phyloP scores from a whole-genome alignment of 2,113 vertebrate species.

The Anthoscopus minutus region DNA sequence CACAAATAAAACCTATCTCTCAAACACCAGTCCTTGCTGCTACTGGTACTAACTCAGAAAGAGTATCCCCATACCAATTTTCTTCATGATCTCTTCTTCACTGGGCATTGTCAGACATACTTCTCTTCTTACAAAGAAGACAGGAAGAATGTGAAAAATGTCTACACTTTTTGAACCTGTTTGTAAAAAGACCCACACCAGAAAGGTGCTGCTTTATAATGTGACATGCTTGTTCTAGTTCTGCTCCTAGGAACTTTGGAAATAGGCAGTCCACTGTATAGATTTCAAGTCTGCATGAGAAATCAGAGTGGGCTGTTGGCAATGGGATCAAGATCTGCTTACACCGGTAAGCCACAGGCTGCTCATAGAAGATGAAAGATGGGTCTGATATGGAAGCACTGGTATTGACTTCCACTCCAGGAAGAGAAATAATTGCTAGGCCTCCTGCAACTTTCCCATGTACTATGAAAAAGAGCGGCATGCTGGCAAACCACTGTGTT shows the following conservation, averaged over 20 bases:
- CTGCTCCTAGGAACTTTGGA: not conserved
- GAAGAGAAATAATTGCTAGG: not conserved
- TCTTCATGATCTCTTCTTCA: not conserved
- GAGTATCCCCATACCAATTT: not conserved
- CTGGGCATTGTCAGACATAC: not conserved
- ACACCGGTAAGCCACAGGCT: not conserved
- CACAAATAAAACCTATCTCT: not conserved
- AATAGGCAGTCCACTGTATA: not conserved
- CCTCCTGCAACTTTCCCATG: not conserved
- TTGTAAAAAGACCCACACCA: not conserved
- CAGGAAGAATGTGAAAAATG: not conserved
- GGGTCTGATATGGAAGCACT: not conserved
- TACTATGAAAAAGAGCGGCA: not conserved
- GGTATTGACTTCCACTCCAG: not conserved
- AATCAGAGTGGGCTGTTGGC: not conserved
- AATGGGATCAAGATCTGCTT: not conserved
- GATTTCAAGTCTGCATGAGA: not conserved
- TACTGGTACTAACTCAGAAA: not conserved
- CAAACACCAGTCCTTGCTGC: not conserved
- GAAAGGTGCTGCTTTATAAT: not conserved
- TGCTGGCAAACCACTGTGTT: not conserved
- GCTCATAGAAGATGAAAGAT: not conserved
- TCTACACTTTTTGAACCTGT: not conserved
- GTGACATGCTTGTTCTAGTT: not conserved
- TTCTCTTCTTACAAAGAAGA: not conserved